Conservation (phyloP, 2,113 vertebrate species). For the Tympanuchus pallidicinctus region DNA sequence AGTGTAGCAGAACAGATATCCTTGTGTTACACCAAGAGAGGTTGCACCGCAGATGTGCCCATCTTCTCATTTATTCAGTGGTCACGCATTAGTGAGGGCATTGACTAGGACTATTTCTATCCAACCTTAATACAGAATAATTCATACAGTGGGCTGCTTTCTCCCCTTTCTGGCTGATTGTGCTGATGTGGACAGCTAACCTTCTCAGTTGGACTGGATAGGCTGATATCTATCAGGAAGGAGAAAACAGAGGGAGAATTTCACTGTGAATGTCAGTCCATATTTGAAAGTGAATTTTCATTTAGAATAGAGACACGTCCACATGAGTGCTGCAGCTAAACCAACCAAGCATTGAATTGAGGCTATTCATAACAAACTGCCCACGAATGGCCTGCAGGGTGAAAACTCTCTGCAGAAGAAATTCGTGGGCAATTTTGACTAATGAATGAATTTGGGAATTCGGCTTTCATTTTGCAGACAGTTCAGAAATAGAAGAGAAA, state of each 20-base stretch:
- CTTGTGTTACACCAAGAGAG: not conserved
- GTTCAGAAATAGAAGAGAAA: constrained; percentile 30
- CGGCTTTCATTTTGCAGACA: constrained; percentile 30
- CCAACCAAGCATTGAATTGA: constrained; percentile 68
- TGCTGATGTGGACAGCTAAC: not conserved
- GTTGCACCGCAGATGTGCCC: not conserved
- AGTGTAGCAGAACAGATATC: not conserved
- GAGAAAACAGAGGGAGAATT: constrained; percentile 13
- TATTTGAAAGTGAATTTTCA: constrained; percentile 56
- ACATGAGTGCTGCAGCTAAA: constrained; percentile 54
- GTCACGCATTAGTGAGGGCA: not conserved
- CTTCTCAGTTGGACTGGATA: not conserved
- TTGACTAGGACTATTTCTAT: not conserved
- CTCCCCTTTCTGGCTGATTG: not conserved
- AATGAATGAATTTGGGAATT: constrained; percentile 64
- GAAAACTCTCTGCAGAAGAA: constrained; percentile 57
- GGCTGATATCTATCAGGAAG: not conserved
- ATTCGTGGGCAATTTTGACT: constrained; percentile 55
- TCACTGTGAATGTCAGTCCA: constrained; percentile 10
- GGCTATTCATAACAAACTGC: constrained; percentile 65
- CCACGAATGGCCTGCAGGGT: constrained; percentile 61
- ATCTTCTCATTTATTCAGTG: not conserved
- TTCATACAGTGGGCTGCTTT: rapidly evolving
- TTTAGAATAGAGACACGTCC: constrained; percentile 15
- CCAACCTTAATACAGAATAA: not conserved